Evolutionary conservation across 2,797 vertebrate genomes (phyloP).

Genomic region (Melanotaenia parkinsoni): DNA sequence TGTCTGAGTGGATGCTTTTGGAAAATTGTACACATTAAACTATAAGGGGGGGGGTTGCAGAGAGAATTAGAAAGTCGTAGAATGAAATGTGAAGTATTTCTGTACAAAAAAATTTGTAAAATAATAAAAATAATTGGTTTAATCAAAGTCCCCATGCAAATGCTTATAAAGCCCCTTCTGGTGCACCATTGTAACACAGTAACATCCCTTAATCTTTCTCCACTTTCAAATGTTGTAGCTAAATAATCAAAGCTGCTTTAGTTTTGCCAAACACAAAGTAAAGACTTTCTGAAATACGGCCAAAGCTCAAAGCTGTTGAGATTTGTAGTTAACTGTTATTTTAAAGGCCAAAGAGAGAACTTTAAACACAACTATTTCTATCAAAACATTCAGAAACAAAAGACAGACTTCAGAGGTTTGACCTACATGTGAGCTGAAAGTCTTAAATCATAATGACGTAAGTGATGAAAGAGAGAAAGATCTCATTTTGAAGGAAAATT

Average conservation of each 20-base stretch:
- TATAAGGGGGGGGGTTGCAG: too few relatives aligned
- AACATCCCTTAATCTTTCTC: not conserved
- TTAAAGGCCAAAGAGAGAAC: not conserved
- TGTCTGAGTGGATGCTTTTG: too few relatives aligned
- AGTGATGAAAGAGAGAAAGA: constrained; percentile 18
- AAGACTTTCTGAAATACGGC: not conserved
- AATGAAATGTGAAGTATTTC: not conserved
- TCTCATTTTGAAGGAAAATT: constrained; percentile 49
- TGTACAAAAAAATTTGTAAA: not conserved
- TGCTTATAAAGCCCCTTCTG: not conserved
- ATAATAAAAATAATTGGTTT: too few relatives aligned
- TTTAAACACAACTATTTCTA: not conserved
- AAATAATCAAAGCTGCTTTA: not conserved
- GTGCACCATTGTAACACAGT: not conserved
- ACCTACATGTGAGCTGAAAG: constrained; percentile 4
- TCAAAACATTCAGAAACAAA: not conserved
- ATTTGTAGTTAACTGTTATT: not conserved
- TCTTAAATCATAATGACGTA: not conserved
- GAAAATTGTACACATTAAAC: too few relatives aligned
- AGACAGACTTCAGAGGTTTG: constrained; percentile 2
- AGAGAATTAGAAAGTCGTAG: not conserved
- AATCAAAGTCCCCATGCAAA: too few relatives aligned
- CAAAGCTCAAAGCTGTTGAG: not conserved
- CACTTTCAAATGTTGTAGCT: not conserved
- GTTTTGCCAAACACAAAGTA: not conserved